Conservation (phyloP, 2,888 invertebrate genomes). For the Anthophora plumipes region DNA sequence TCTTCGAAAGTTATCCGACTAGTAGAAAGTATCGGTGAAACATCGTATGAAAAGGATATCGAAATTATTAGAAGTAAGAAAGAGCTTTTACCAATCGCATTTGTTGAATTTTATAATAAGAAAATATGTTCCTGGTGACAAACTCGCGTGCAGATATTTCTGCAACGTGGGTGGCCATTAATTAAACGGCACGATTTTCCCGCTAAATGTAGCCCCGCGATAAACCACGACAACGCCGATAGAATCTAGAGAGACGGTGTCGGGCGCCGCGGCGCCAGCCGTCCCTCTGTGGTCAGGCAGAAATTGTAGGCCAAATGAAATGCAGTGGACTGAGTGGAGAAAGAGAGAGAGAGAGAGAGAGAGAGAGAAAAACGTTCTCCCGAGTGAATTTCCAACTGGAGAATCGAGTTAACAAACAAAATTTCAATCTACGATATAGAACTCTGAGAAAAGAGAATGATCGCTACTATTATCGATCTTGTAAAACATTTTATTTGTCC, state of each 20-base stretch:
- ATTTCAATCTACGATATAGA: too few species aligned
- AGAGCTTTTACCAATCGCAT: not conserved
- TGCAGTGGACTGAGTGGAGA: slow-evolving; percentile 20
- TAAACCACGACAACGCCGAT: slow-evolving; percentile 38
- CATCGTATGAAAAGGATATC: too few species aligned
- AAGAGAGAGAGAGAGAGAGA: not conserved
- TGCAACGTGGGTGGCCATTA: not conserved
- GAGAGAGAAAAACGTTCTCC: not conserved
- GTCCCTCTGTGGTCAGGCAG: slow-evolving; percentile 47
- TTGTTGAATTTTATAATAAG: too few species aligned
- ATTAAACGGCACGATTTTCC: slow-evolving; percentile 32
- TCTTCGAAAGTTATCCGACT: not conserved
- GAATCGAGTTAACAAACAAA: not conserved
- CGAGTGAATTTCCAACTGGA: slow-evolving; percentile 3
- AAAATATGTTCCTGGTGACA: too few species aligned
- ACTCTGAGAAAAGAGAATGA: too few species aligned
- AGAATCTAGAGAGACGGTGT: slow-evolving; percentile 41
- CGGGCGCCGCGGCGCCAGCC: slow-evolving; percentile 64
- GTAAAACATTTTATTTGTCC: too few species aligned
- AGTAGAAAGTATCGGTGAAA: too few species aligned
- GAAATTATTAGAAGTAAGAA: not conserved
- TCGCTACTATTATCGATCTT: too few species aligned
- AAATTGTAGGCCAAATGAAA: slow-evolving; percentile 51
- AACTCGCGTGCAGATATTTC: not conserved
- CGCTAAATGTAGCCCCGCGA: slow-evolving; percentile 27